Percentiles rank a stretch among this genome's conserved stretches.
Evolutionary conservation across 2,113 vertebrate genomes (phyloP).

Genomic region (Cyphomyrus plagiostoma): DNA sequence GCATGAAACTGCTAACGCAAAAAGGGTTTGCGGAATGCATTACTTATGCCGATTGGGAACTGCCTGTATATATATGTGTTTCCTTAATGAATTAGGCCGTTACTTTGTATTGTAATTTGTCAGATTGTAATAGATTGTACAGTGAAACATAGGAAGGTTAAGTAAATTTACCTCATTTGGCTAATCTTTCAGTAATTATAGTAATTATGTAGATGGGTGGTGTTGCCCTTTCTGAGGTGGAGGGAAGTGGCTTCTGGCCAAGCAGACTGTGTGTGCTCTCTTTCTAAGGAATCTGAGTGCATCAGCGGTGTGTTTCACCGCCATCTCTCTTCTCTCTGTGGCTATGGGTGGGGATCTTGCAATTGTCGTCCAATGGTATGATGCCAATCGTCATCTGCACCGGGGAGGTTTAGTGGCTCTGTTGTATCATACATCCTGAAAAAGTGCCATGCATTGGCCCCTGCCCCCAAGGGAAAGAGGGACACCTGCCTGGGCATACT

Average conservation of each 20-base stretch:
- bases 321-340: background rate
- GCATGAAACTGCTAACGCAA: too few relatives aligned
- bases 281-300: background rate
- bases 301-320: background rate
- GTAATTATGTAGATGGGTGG: conserved; percentile 1
- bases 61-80: background rate
- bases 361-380: background rate
- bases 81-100: background rate
- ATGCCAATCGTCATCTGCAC: background rate
- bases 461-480: background rate
- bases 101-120: background rate
- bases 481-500: background rate
- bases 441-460: background rate
- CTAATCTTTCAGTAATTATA: background rate
- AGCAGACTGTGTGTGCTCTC: background rate
- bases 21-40: background rate
- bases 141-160: background rate
- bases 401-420: background rate
- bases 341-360: background rate
- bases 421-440: background rate
- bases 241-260: background rate
- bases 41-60: background rate
- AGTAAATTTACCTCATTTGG: conserved; percentile 6
- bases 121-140: background rate
- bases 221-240: background rate